Base-by-base conservation (phyloP, 2,888 invertebrate species). In the Seladonia tumulorum region DNA sequence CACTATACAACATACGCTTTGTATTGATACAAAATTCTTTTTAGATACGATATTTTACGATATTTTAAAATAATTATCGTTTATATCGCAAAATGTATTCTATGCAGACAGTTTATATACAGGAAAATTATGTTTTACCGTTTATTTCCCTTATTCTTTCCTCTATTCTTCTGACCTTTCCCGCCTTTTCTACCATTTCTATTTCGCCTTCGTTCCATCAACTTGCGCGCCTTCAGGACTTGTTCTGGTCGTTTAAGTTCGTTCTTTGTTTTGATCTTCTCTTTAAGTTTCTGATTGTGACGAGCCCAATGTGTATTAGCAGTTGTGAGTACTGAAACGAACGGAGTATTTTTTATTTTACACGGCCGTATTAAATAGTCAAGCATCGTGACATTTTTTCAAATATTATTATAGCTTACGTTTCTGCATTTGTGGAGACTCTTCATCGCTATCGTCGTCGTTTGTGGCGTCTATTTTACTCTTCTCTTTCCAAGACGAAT, bases 401-500 rank as follows among this genome's bases (percentile, higher is more conserved):
- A 18, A 70, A 39, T 45, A 39, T 25, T 12, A 72, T 45, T 14
- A 80, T 35, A 16, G 86, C 87, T 92, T 84, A 95, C 95, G 77
- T 83, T 93, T 94, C 82, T 93, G 90, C 25, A 86, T 25, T 57
- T 90, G 79, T 49, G 89, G 78, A 35, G 87, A 57, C 73, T 95
- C 95, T 71, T 96, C 96, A 47, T 96, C 96, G 57, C 95, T 95
- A 74, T 95, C 94, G 5, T 95, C 95, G 2, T 95, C 95, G 45
- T 93, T 94, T 63, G 93, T 92, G n/a, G 94, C 94, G 42, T 94
- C 95, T 29, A 95, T 95, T 95, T 97, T 97, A 47, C 96, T 97
- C 91, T 97, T 97, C 85, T 97, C 97, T 92, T 97, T 97, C 99
- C 99, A 99, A 80, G 97, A 97, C 86, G 97, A 96, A 95, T 99